Conservation (phyloP, 1,140 invertebrate genomes). For the Magallana angulata region DNA sequence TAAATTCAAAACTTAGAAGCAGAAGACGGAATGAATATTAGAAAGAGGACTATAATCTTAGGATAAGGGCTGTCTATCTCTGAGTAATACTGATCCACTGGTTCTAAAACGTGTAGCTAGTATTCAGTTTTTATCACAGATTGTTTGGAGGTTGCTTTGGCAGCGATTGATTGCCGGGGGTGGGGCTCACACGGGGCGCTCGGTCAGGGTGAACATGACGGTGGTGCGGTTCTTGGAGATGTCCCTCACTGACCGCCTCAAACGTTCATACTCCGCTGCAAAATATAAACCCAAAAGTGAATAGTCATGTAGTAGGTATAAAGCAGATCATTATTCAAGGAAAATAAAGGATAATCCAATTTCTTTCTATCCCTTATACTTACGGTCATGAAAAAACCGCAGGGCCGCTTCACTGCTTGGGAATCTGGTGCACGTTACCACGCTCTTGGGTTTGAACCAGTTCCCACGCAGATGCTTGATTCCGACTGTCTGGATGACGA, state of each 20-base stretch:
- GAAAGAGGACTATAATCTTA: neutral
- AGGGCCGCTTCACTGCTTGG: neutral
- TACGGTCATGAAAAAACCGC: slow-evolving; percentile 6
- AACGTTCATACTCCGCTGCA: slow-evolving; percentile 4
- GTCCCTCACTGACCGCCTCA: slow-evolving; percentile 4
- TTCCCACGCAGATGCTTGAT: neutral
- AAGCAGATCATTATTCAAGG: neutral
- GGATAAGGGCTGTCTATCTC: neutral
- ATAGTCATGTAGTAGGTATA: neutral
- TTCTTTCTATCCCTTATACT: neutral
- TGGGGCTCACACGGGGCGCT: slow-evolving; percentile 3
- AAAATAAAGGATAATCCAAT: neutral
- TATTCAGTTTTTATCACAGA: slow-evolving; percentile 18
- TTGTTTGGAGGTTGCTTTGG: neutral
- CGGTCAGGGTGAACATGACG: slow-evolving; percentile 8
- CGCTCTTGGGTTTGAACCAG: slow-evolving; percentile 12
- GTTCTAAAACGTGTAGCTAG: neutral
- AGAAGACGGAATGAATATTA: too few species aligned
- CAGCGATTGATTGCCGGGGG: neutral
- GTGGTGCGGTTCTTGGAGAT: slow-evolving; percentile 12
- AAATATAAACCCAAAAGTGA: neutral
- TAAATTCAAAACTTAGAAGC: too few species aligned
- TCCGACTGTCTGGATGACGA: slow-evolving; percentile 25
- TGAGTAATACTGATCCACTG: slow-evolving; percentile 2
- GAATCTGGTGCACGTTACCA: slow-evolving; percentile 12